These are phyloP conservation scores for Araneus ventricosus DNA, from an alignment of 1,140 invertebrate genomes.

Conservation along the genomic window DNA sequence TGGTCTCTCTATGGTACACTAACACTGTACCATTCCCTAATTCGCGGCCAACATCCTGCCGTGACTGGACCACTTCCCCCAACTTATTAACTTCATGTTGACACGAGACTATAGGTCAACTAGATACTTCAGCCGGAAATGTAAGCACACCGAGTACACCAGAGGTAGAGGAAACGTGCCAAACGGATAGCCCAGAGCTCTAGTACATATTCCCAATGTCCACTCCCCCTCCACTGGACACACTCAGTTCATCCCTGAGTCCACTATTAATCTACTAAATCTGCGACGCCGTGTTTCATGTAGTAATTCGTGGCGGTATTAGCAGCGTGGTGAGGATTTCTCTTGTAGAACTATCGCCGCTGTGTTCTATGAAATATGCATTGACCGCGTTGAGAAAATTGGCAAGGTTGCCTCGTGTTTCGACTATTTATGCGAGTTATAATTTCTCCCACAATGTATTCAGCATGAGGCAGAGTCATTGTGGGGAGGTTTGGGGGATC, in stretches of 20 bases:
- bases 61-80: conserved; percentile 28
- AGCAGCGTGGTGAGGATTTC: not conserved
- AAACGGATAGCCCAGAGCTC: not conserved
- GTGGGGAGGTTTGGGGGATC: not conserved
- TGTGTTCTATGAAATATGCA: conserved; percentile 52
- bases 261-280: conserved; percentile 67
- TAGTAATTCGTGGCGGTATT: conserved; percentile 45
- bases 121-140: conserved; percentile 13
- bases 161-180: not conserved
- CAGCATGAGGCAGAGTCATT: not conserved
- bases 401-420: conserved; percentile 39
- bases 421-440: conserved; percentile 53
- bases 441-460: conserved; percentile 19
- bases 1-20: too few relatives aligned
- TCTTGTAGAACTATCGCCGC: conserved; percentile 29
- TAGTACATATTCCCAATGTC: conserved; percentile 38
- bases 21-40: not conserved
- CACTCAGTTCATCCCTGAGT: not conserved
- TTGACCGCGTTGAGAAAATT: conserved; percentile 33
- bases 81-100: conserved; percentile 60
- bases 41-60: not conserved
- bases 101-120: conserved; percentile 28
- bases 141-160: not conserved
- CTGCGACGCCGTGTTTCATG: conserved; percentile 39
- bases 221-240: conserved; percentile 20